Evolutionary conservation across 1,140 invertebrate genomes (phyloP).

Genomic region (Kradibia gibbosae): DNA sequence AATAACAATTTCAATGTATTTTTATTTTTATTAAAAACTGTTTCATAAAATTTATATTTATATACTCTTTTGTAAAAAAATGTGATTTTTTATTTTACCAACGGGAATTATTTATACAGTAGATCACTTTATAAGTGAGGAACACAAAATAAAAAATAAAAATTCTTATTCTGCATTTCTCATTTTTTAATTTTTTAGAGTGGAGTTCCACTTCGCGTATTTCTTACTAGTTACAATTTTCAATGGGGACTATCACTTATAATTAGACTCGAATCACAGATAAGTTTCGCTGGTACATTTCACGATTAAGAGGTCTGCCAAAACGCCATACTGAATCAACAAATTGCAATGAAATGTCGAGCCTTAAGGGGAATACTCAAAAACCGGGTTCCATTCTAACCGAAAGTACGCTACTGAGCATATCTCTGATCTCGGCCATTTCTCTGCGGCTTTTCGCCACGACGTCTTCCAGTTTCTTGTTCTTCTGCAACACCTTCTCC

Average conservation of each 20-base stretch:
- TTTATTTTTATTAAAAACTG: too few species aligned
- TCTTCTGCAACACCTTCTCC: conserved; percentile 59
- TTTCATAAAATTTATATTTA: too few species aligned
- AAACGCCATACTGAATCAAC: not conserved
- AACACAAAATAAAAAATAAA: not conserved
- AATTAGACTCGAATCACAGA: conserved; percentile 8
- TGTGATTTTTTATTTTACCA: not conserved
- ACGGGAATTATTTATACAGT: not conserved
- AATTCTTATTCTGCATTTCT: not conserved
- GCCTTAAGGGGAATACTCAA: conserved; percentile 32
- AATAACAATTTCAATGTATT: too few species aligned
- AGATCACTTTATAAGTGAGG: not conserved
- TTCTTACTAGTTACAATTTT: conserved; percentile 7
- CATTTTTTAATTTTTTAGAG: not conserved
- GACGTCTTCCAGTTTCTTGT: conserved; percentile 61
- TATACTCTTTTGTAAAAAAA: too few species aligned
- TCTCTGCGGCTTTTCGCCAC: conserved; percentile 60
- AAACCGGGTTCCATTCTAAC: conserved; percentile 67
- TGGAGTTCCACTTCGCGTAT: not conserved
- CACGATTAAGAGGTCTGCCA: not conserved
- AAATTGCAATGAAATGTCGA: not conserved
- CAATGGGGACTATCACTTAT: not conserved
- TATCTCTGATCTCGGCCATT: conserved; percentile 61
- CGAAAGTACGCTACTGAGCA: conserved; percentile 62
- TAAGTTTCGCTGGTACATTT: not conserved